Evolutionary conservation across 2,797 vertebrate genomes (phyloP).

Genomic region (Gallinago solitaria): DNA sequence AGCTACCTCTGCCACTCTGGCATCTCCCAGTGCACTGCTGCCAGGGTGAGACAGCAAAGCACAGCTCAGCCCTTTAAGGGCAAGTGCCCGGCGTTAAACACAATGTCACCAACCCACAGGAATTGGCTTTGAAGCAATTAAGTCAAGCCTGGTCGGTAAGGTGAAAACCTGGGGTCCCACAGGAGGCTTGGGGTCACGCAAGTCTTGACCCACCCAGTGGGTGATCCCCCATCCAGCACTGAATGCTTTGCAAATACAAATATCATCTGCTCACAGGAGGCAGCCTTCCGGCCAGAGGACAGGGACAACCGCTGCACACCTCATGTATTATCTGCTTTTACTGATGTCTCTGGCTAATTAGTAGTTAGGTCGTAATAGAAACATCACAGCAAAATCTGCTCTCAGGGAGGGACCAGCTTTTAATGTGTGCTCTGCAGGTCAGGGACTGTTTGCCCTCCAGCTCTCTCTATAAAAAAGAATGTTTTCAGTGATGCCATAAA

Average conservation of each 20-base stretch:
- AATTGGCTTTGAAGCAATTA: background rate
- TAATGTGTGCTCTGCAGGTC: constrained; percentile 23
- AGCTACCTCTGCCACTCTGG: background rate
- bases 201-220: background rate
- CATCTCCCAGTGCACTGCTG: background rate
- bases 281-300: background rate
- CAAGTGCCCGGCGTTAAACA: background rate
- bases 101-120: fast-evolving
- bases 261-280: background rate
- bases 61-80: background rate
- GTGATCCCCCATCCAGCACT: fast-evolving
- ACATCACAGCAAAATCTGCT: constrained; percentile 20
- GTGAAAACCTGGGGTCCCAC: background rate
- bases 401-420: background rate
- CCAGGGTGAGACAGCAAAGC: background rate
- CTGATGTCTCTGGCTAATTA: background rate
- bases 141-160: background rate
- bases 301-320: background rate
- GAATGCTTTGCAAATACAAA: background rate
- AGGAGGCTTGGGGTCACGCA: background rate
- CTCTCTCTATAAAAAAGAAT: background rate
- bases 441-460: constrained; percentile 57
- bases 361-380: background rate
- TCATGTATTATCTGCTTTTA: background rate
- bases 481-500: background rate